Evolutionary conservation across 1,140 invertebrate species (phyloP), one percentile per base, ranked within the genome.

Genomic region (Papilio xuthus): DNA sequence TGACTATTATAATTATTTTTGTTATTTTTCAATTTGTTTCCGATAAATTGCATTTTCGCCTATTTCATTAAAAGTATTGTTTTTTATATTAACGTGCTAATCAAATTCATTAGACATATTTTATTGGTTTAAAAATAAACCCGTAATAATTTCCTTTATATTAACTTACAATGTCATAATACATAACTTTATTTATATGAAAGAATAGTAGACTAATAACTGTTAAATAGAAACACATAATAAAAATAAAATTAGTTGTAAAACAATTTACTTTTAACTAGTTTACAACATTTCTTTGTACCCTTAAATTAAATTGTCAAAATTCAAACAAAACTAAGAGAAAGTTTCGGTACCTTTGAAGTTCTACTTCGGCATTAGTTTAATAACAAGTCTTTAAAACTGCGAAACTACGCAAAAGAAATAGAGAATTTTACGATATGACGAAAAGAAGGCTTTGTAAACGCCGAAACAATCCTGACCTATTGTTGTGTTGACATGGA

Each of bases 401-500:
- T 73, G 71, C 71, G 20, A 73, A 73, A 73, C 71, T 47, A 44
- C 42, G 20, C 42, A 42, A 42, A n/a, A 26, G 71, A 73, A 42
- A 12, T 73, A 47, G 41, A 28, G 3, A 44, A 71, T 42, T 72
- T 72, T 47, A 44, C 41, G 13, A 72, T 42, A 42, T 72, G 20
- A 44, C 70, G 41, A 71, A 44, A 73, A 73, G 37, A 20, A 37
- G 67, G 2, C 71, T 73, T 73, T 73, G 71, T 73, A 44, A 42
- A n/a, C 10, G 42, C 71, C 71, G 71, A 73, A 44, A 73, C 71
- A 42, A 73, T 73, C 50, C 71, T 20, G 3, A 23, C 41, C 71
- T 47, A 73, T 73, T 73, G 71, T 73, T 73, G 70, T 72, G 71
- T 73, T 73, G 32, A 37, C 41, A 47, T 47, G 10, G 41, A 73